phyloP scores from a whole-genome alignment of 2,113 vertebrate species.

The Dicrurus megarhynchus region DNA sequence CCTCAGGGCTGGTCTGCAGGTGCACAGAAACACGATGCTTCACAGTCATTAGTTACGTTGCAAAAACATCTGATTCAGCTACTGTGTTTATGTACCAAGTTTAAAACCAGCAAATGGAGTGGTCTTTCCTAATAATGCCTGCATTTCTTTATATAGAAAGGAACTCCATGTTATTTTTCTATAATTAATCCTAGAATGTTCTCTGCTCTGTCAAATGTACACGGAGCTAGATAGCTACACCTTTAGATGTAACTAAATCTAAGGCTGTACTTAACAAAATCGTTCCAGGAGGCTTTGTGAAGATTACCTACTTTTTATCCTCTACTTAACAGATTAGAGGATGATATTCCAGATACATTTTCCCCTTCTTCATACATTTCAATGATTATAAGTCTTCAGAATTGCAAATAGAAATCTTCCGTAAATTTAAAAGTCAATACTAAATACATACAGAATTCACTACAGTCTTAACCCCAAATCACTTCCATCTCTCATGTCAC shows the following conservation, averaged over 20 bases:
- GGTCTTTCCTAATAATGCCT: background rate
- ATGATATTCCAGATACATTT: background rate
- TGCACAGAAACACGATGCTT: background rate
- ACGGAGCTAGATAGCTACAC: background rate
- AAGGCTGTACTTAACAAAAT: background rate
- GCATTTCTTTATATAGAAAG: background rate
- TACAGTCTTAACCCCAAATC: background rate
- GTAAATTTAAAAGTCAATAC: background rate
- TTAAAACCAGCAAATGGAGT: background rate
- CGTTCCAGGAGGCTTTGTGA: background rate
- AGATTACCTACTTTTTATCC: background rate
- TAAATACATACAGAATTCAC: background rate
- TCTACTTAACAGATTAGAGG: conserved; percentile 5
- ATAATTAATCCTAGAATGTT: background rate
- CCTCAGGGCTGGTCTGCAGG: background rate
- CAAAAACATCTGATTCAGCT: background rate
- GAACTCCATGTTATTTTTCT: background rate
- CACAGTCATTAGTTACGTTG: background rate
- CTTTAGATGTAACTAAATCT: background rate
- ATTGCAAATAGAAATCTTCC: background rate
- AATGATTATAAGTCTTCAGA: background rate
- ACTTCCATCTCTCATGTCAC: background rate
- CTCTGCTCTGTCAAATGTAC: background rate
- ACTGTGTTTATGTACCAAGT: background rate
- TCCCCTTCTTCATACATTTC: background rate